Evolutionary conservation across 2,888 invertebrate genomes (phyloP), one percentile per base, ranked within the genome.

Genomic region (Chamaedrilus cognettii): DNA sequence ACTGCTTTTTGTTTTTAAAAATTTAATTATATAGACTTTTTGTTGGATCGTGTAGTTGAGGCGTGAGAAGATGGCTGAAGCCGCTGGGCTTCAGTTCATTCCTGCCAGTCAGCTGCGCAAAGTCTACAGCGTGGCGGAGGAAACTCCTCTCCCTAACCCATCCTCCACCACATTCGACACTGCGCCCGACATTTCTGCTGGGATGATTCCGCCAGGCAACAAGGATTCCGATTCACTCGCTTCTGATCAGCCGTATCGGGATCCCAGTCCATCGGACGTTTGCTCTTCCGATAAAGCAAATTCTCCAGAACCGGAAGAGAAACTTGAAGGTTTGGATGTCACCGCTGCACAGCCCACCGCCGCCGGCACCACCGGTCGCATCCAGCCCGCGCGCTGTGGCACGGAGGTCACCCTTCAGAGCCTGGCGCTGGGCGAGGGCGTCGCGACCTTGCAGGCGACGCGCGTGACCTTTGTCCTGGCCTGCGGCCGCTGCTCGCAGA

Each of bases 341-440:
- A 7, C 26, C 11, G 7, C n/a, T 19, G 33, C 33, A 33, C 32
- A 26, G 52, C n/a, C 42, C 4, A 23, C 28, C 2, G 15, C 33
- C 28, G 31, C 19, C 19, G 64, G 33, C 26, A 26, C 42, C 7
- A 42, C 42, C 7, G 33, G 11, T 59, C 67, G 32, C 55, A 56
- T 28, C 11, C 63, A 69, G 49, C 62, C 68, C 23, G 51, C 57
- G 31, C 74, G 50, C 74, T 72, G 57, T 50, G 84, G 84, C 19
- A 83, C 82, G 7, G 83, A 84, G 69, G 72, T 84, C 28, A 73
- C 73, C 19, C 75, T 83, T 68, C 81, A 85, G 1, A 91, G 93
- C 79, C 84, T 85, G 49, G 87, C 88, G 31, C 90, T 95, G 1
- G 87, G 88, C 73, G 90, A 91, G 64, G 91, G 93, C 23, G 90